Conservation (phyloP, 2,113 vertebrate species). For the Lutjanus erythropterus region DNA sequence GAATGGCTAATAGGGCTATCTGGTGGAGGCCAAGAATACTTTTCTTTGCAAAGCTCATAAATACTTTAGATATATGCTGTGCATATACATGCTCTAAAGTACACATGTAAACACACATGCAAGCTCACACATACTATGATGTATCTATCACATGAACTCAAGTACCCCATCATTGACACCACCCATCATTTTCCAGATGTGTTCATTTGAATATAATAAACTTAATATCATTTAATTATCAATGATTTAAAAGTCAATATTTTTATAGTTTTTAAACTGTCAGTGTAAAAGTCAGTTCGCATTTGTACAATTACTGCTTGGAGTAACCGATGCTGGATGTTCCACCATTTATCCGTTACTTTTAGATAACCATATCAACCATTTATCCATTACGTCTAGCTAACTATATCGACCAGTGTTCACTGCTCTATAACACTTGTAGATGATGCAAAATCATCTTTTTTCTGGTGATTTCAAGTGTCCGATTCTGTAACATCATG, state of each 20-base stretch:
- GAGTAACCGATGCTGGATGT: not conserved
- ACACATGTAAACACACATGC: not conserved
- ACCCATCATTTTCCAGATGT: not conserved
- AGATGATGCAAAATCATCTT: not conserved
- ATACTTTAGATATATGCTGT: not conserved
- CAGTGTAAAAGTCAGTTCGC: not conserved
- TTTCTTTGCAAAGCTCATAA: slow-evolving; percentile 41
- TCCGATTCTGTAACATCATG: slow-evolving; percentile 7
- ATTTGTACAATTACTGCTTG: not conserved
- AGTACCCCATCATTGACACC: not conserved
- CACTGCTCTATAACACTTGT: not conserved
- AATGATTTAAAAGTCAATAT: not conserved
- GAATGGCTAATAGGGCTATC: slow-evolving; percentile 60
- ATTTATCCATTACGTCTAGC: not conserved
- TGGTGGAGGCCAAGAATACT: slow-evolving; percentile 46
- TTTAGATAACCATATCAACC: not conserved
- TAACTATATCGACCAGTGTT: too few relatives aligned
- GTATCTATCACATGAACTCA: not conserved
- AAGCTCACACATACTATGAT: too few relatives aligned
- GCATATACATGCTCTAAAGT: not conserved
- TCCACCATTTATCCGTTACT: not conserved
- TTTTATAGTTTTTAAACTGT: not conserved
- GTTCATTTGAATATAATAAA: not conserved
- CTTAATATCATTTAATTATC: not conserved
- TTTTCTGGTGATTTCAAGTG: not conserved